A percentile compares a stretch with the other conserved stretches of the same genome.
Conservation (phyloP, 2,888 invertebrate species). For the Mimumesa dahlbomi region DNA sequence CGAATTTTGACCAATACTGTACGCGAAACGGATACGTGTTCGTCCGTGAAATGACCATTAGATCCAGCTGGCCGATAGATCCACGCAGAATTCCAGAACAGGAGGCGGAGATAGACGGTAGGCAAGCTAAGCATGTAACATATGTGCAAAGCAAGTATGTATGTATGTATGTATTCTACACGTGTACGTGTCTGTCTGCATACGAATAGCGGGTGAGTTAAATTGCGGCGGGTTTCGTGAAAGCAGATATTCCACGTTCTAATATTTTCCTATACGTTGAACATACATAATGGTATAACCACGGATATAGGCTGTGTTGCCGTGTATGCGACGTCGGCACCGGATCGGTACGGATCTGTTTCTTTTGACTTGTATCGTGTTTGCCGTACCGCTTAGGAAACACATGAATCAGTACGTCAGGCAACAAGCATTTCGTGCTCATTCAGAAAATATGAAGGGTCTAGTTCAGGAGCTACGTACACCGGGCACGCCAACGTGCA, state of each 20-base stretch:
- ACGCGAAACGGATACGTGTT: constrained; percentile 60
- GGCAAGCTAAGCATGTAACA: constrained; percentile 59
- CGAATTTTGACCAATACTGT: constrained; percentile 54
- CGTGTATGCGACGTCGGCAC: no score
- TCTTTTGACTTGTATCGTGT: constrained; percentile 13
- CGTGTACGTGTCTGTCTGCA: constrained; percentile 18
- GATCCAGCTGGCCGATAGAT: constrained; percentile 64
- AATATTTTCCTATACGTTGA: constrained; percentile 7
- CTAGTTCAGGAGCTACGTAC: constrained; percentile 15
- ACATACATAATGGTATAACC: neutral
- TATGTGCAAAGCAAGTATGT: constrained; percentile 41
- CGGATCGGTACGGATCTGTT: constrained; percentile 18
- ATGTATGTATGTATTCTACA: no score
- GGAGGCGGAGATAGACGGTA: constrained; percentile 50
- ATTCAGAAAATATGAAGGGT: constrained; percentile 48
- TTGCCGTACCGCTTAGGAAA: constrained; percentile 1
- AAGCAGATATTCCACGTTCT: neutral
- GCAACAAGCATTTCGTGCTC: constrained; percentile 40
- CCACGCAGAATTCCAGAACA: constrained; percentile 64
- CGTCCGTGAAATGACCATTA: constrained; percentile 67
- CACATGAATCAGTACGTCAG: constrained; percentile 41
- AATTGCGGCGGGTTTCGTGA: constrained; percentile 1
- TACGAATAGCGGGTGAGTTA: constrained; percentile 30
- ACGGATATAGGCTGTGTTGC: neutral
- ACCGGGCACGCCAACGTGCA: constrained; percentile 39